Base-by-base conservation (phyloP, 2,888 invertebrate genomes). In the Tipula confusa region DNA sequence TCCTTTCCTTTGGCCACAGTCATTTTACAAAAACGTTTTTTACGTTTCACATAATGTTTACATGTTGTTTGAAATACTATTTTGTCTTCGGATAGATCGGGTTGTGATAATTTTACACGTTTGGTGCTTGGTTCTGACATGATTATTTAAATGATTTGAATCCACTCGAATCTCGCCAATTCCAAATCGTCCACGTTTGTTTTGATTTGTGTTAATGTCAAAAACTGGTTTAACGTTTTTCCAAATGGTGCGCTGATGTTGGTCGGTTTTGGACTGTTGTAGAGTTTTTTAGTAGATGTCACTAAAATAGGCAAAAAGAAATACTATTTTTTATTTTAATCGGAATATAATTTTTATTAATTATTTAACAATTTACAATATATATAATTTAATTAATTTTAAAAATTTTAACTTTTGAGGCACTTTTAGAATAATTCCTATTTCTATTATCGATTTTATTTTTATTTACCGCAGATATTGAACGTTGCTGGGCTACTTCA, bases 11-110 rank as follows among this genome's bases (percentile, higher is more conserved):
- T 90, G 85, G 92, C 92, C 4, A 94, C 93, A 0, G 93, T 92
- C 95, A 95, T 95, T 85, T 94, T 93, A 87, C 95, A 95, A 85
- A 92, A 92, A 1, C 95, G 91, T 87, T 94, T 94, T 86, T 95
- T 95, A 29, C 94, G 91, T 38, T 90, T 86, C 0, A 95, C 93
- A 87, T 92, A 95, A 88, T 91, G 92, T 84, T 92, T 91, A 86
- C 94, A 94, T 85, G 91, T 92, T 43, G 29, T 29, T 48, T 33
- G 28, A 83, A 48, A 83, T 43, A 29, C 3, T 48, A 83, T 80
- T 80, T 80, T 80, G n/a, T 80, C 80, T n/a, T 31, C n/a, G 5
- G 80, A 29, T 29, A 80, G 31, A 80, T 80, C 80, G 1, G 80
- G 80, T 29, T 80, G 80, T 5, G 80, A 7, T 29, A 80, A 80